A percentile compares a stretch with the other conserved stretches of the same genome.
Conservation (phyloP, 53 echinoderm and acorn worm genomes). For the Henricia sp. region DNA sequence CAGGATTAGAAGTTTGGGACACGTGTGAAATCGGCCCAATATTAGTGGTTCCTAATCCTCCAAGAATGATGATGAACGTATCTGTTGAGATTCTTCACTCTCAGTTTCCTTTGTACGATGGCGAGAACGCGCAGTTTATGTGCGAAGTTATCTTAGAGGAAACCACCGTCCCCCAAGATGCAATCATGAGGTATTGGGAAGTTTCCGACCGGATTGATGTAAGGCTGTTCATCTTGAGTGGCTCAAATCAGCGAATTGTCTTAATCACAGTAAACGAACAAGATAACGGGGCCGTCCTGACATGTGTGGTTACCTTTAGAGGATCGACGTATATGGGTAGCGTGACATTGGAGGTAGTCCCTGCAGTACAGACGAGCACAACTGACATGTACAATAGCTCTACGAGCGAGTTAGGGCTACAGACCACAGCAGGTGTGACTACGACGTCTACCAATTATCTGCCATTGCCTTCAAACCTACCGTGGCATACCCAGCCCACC, state of each 20-base stretch:
- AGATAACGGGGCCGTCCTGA: constrained; percentile 16
- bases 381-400: not conserved
- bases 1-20: not conserved
- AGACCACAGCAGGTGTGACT: constrained; percentile 23
- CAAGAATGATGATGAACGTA: not conserved
- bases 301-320: not conserved
- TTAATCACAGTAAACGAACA: not conserved
- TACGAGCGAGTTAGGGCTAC: not conserved
- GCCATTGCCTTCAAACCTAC: not conserved
- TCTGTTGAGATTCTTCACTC: constrained; percentile 3
- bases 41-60: constrained; percentile 6
- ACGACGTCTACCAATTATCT: not conserved
- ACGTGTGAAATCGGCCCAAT: constrained; percentile 32
- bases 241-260: not conserved
- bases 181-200: constrained; percentile 5
- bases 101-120: constrained; percentile 16
- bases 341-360: constrained; percentile 5
- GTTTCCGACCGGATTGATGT: not conserved
- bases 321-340: not conserved
- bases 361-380: not conserved
- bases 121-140: not conserved
- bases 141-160: constrained; percentile 8
- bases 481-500: constrained; percentile 35
- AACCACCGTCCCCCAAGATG: not conserved
- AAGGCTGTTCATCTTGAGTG: not conserved